These are phyloP conservation scores for Solenopsis invicta DNA, from an alignment of 1,140 invertebrate genomes.

Conservation along the genomic window DNA sequence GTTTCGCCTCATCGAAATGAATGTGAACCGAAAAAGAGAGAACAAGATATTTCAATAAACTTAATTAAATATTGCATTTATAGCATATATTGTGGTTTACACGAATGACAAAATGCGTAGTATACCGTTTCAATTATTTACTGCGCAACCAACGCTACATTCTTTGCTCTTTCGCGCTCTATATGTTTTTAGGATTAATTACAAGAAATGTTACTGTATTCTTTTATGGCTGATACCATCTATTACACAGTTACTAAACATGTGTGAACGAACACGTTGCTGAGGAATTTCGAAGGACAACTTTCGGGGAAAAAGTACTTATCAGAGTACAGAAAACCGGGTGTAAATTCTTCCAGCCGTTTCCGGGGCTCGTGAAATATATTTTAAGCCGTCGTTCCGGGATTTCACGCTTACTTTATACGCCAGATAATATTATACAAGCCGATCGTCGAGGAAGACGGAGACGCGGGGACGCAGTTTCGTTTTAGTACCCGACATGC, in stretches of 20 bases:
- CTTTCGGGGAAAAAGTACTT: not conserved
- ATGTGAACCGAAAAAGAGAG: not conserved
- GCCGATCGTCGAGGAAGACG: not conserved
- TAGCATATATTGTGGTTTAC: not conserved
- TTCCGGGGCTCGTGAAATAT: not conserved
- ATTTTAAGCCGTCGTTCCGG: not conserved
- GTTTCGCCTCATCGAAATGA: not conserved
- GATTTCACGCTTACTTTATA: not conserved
- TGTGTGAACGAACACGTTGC: not conserved
- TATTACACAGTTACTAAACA: not conserved
- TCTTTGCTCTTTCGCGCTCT: not conserved
- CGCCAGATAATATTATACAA: conserved; percentile 29
- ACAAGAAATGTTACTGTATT: not conserved
- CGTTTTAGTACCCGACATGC: not conserved
- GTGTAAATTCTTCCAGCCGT: not conserved
- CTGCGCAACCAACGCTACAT: not conserved
- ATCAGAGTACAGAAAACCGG: not conserved
- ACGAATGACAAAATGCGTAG: not conserved
- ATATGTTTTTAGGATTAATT: not conserved
- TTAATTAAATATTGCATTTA: conserved; percentile 10
- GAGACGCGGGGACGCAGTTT: not conserved
- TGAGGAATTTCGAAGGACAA: not conserved
- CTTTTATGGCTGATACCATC: not conserved
- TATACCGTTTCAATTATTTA: not conserved
- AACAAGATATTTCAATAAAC: not conserved